Evolutionary conservation across 2,888 invertebrate species (phyloP).

Genomic region (Venustoraphidia nigricollis): DNA sequence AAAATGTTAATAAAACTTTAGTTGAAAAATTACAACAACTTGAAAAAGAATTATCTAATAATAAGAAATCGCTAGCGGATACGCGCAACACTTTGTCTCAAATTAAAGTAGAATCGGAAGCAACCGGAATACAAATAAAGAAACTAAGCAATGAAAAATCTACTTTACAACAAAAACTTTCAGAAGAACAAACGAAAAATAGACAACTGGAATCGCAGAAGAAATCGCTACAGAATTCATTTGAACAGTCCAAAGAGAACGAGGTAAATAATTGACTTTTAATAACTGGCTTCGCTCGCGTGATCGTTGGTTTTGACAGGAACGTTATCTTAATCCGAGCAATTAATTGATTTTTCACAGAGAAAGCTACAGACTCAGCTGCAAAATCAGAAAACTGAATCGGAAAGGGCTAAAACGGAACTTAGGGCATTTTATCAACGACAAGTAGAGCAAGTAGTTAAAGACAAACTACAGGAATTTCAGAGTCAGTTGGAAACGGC

Average conservation of each 20-base stretch:
- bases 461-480: constrained; percentile 61
- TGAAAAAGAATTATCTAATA: constrained; percentile 31
- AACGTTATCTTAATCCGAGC: neutral
- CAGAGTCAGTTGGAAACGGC: constrained; percentile 56
- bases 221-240: constrained; percentile 19
- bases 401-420: constrained; percentile 49
- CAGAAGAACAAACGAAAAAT: constrained; percentile 16
- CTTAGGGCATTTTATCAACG: constrained; percentile 63
- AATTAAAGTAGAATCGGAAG: constrained; percentile 36
- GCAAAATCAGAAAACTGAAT: constrained; percentile 29
- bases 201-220: constrained; percentile 22
- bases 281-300: too few species aligned
- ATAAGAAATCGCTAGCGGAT: constrained; percentile 19
- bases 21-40: constrained; percentile 43
- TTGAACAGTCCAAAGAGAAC: constrained; percentile 21
- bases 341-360: constrained; percentile 19
- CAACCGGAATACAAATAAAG: constrained; percentile 25
- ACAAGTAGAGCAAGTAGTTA: constrained; percentile 63
- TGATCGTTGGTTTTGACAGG: too few species aligned
- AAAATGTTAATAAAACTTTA: constrained; percentile 36
- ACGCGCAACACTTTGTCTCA: constrained; percentile 22
- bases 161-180: constrained; percentile 14
- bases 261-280: constrained; percentile 18
- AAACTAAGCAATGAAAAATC: constrained; percentile 19
- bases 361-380: constrained; percentile 27